Percentiles rank a stretch among this genome's conserved stretches.
phyloP scores from a whole-genome alignment of 2,888 invertebrate species.

The Caenorhabditis wallacei region DNA sequence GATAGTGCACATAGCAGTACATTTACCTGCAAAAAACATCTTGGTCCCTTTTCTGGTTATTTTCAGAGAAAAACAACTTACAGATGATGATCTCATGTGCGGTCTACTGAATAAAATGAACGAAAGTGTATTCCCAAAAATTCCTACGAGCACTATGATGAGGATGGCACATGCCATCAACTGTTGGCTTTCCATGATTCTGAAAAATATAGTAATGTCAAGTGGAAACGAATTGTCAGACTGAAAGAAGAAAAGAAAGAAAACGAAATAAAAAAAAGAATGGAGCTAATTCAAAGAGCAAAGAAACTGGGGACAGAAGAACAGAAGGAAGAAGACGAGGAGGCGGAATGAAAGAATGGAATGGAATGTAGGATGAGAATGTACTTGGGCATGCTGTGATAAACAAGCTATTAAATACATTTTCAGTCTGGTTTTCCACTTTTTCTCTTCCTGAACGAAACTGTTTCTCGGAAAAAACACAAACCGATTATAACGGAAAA shows the following conservation, averaged over 20 bases:
- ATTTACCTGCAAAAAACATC: slow-evolving; percentile 70
- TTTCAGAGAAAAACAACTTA: slow-evolving; percentile 58
- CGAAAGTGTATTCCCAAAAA: slow-evolving; percentile 77
- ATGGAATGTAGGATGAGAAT: slow-evolving; percentile 14
- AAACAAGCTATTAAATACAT: slow-evolving; percentile 47
- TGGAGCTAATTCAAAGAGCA: slow-evolving; percentile 40
- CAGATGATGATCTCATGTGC: slow-evolving; percentile 76
- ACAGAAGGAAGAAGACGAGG: slow-evolving; percentile 1
- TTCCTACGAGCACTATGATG: slow-evolving; percentile 75
- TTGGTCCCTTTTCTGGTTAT: not conserved
- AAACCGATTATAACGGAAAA: slow-evolving; percentile 45
- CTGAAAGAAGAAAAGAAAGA: slow-evolving; percentile 12
- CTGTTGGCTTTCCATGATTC: slow-evolving; percentile 74
- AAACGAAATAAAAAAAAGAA: slow-evolving; percentile 9
- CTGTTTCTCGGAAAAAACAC: not conserved
- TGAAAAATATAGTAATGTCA: slow-evolving; percentile 29
- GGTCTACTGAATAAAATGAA: slow-evolving; percentile 76
- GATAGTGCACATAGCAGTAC: slow-evolving; percentile 78
- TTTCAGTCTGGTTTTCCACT: slow-evolving; percentile 29
- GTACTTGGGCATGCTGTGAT: slow-evolving; percentile 25
- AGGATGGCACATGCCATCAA: slow-evolving; percentile 78
- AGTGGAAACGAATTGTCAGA: not conserved
- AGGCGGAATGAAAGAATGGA: slow-evolving; percentile 7
- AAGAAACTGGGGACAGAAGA: slow-evolving; percentile 34
- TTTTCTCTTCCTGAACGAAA: slow-evolving; percentile 17